Conservation (phyloP, 1,140 invertebrate genomes). For the Eriocheir sinensis region DNA sequence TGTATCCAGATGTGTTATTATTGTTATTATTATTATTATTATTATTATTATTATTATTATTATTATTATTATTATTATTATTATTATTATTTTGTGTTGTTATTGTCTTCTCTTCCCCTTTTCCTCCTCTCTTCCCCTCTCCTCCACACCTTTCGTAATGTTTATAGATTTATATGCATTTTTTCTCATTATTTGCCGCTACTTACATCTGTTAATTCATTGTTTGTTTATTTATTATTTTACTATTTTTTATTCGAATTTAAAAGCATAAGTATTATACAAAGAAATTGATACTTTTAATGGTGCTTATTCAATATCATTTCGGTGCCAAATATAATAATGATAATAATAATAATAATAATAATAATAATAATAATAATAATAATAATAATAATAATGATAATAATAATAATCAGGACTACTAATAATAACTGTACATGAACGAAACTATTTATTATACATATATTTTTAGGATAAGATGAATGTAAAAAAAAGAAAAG, state of each 20-base stretch:
- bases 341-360: background rate
- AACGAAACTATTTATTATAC: too few species aligned
- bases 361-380: constrained; percentile 30
- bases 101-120: background rate
- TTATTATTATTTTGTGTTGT: background rate
- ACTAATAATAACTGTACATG: background rate
- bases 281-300: background rate
- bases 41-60: background rate
- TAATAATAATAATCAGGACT: too few species aligned
- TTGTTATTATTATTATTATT: background rate
- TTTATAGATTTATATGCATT: background rate
- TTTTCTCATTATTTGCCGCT: too few species aligned
- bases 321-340: background rate
- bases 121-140: background rate
- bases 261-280: too few species aligned
- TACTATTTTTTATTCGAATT: background rate
- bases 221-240: background rate
- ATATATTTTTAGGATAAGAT: background rate
- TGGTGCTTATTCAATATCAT: background rate
- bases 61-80: too few species aligned
- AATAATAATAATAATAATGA: constrained; percentile 27
- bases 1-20: background rate
- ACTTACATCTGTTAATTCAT: too few species aligned
- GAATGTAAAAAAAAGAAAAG: background rate
- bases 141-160: too few species aligned